Evolutionary conservation across 2,797 vertebrate species (phyloP), one percentile per base, ranked within the genome.

Genomic region (Gymnothorax reevesii): DNA sequence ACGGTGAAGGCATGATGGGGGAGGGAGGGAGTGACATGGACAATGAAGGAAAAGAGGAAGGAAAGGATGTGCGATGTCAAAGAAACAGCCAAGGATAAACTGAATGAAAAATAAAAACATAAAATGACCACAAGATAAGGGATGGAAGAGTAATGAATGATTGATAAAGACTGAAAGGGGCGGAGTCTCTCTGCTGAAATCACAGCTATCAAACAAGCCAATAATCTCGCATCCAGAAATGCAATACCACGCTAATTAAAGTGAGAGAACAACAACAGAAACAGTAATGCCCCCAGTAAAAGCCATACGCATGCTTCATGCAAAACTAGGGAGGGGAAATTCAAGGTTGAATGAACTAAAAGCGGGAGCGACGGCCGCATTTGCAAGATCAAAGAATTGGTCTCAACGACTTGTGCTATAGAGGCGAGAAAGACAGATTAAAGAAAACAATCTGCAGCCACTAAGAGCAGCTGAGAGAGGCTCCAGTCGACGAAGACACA

Each of bases 101-200:
- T 54, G 86, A 83, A 85, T 88, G 62, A 71, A 84, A 77, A 84
- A 77, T 71, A 77, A 62, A 27, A 62, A 73, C 57, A 87, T 42
- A 57, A 93, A 89, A 95, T 93, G 91, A 94, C 87, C 91, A 90
- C 89, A 88, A 89, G 90, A 90, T 90, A 90, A 93, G 54, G 87
- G 17, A 80, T 64, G 60, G 59, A 79, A 88, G 94, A 92, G 89
- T 83, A 85, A 84, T 73, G 6, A 83, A 20, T 52, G 9, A 80
- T 27, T 15, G 33, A 17, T 77, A 52, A 73, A 77, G 75, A 13
- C 75, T 33, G n/a, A 7, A n/a, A n/a, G 52, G 17, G 13, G 52
- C 12, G 6, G 7, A 17, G 75, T 49, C 25, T 80, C 17, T 55
- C 77, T 54, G n/a, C 52, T 80, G 52, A 7, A 55, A 54, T 8